Base-by-base conservation (phyloP, 2,888 invertebrate genomes). In the Blera fallax region DNA sequence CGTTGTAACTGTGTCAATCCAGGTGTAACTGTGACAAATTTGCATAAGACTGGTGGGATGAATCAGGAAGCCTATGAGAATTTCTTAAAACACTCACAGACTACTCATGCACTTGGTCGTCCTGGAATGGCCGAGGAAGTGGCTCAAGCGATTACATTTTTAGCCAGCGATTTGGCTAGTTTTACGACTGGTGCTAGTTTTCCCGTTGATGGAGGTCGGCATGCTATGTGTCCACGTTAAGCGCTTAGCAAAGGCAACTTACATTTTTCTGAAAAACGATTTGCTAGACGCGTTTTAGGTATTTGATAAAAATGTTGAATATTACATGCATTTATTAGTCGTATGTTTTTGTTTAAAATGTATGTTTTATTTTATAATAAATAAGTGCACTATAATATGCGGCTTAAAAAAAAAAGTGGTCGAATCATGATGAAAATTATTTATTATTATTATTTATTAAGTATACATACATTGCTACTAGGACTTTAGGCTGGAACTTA, bases 121-220 rank as follows among this genome's bases (percentile, higher is more conserved):
- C 95, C 97, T 0, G 98, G 98, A 3, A 93, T 95, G 78, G 95
- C 95, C 0, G 94, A 95, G 7, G 98, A 99, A 93, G 97, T 98
- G 0, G 98, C 99, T 0, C 94, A 95, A 60, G 94, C 97, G 0
- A 98, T 99, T 88, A 96, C 96, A 0, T 99, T 98, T 92, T 93
- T 99, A 76, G 98, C 99, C 0, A 97, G 98, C 87, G 95, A 96
- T 70, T 93, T 95, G 87, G 95, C 98, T 2, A 97, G 96, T 88
- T 98, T 97, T 90, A 97, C 97, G 3, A 99, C 99, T 7, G 99
- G 98, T 3, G 96, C 94, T 4, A 95, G 95, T 76, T 88, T 99
- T 24, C 96, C 98, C 0, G 96, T 99, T 0, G 99, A 99, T 92
- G 99, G 99, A 21, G 99, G 99, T 0, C 94, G 98, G 56, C 97